phyloP scores from a whole-genome alignment of 1,140 invertebrate species.

The Cyphomyrmex costatus region DNA sequence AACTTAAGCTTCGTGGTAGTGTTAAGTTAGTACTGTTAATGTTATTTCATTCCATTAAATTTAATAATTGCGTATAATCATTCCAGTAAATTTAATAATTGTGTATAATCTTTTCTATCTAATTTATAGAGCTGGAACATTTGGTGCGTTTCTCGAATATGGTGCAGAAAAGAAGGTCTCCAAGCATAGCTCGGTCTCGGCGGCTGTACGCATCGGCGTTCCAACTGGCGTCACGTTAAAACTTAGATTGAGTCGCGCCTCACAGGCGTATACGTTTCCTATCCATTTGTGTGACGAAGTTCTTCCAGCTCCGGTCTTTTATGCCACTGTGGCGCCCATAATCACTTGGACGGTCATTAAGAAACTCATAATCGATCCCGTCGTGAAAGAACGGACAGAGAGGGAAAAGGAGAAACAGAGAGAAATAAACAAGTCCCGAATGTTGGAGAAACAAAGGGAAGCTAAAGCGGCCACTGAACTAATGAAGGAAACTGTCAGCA shows the following conservation, averaged over 20 bases:
- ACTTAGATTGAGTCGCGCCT: slow-evolving; percentile 94
- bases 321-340: slow-evolving; percentile 95
- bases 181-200: slow-evolving; percentile 95
- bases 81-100: neutral
- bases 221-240: slow-evolving; percentile 95
- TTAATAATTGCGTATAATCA: neutral
- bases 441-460: slow-evolving; percentile 93
- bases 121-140: slow-evolving; percentile 91
- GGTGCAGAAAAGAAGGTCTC: slow-evolving; percentile 97
- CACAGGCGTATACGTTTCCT: slow-evolving; percentile 95
- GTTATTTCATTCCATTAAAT: neutral
- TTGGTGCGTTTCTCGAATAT: slow-evolving; percentile 95
- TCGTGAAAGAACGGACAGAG: slow-evolving; percentile 92
- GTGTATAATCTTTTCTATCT: slow-evolving; percentile 20
- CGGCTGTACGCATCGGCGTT: slow-evolving; percentile 93
- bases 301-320: slow-evolving; percentile 95
- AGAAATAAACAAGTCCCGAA: slow-evolving; percentile 91
- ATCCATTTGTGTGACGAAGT: slow-evolving; percentile 97
- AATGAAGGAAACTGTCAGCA: slow-evolving; percentile 94
- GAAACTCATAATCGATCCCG: slow-evolving; percentile 95
- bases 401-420: slow-evolving; percentile 92
- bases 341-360: slow-evolving; percentile 93
- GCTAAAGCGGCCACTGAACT: slow-evolving; percentile 94
- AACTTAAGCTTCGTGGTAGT: slow-evolving; percentile 91
- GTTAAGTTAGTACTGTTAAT: slow-evolving; percentile 90